Evolutionary conservation across 2,113 vertebrate genomes (phyloP).

Genomic region (Sinocyclocheilus maitianheensis): DNA sequence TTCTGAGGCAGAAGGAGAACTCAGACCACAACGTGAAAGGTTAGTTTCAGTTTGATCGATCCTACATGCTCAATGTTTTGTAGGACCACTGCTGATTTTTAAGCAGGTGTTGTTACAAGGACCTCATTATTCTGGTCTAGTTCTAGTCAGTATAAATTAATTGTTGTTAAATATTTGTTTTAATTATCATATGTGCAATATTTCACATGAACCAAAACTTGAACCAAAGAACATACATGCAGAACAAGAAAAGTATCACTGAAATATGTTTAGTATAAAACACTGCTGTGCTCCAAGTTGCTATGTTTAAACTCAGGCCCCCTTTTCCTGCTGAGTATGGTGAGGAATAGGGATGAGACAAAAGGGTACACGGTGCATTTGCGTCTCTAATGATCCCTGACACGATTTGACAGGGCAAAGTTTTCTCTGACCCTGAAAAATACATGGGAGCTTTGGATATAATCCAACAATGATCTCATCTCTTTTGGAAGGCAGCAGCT

Average conservation of each 20-base stretch:
- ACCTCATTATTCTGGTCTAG: no score
- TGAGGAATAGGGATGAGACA: neutral
- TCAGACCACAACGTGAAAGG: slow-evolving; percentile 56
- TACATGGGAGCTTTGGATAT: slow-evolving; percentile 69
- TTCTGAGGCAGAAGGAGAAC: slow-evolving; percentile 66
- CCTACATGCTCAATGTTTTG: neutral
- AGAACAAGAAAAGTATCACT: no score
- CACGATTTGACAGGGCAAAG: slow-evolving; percentile 65
- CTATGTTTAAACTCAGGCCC: slow-evolving; percentile 38
- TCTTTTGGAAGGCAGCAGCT: slow-evolving; percentile 61
- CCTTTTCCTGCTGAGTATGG: neutral
- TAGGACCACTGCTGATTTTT: no score
- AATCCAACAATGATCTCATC: slow-evolving; percentile 76
- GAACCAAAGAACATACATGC: no score
- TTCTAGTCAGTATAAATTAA: no score
- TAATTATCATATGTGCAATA: no score
- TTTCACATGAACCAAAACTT: no score
- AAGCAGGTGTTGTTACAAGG: no score
- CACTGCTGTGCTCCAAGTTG: no score
- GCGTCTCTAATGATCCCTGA: slow-evolving; percentile 59
- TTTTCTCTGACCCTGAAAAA: slow-evolving; percentile 74
- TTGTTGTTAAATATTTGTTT: no score
- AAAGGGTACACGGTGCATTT: slow-evolving; percentile 50
- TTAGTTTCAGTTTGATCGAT: slow-evolving; percentile 49
- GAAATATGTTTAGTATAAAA: no score